Evolutionary conservation across 92 coral and sea anemone genomes (phyloP).

Genomic region (Porites evermanni): DNA sequence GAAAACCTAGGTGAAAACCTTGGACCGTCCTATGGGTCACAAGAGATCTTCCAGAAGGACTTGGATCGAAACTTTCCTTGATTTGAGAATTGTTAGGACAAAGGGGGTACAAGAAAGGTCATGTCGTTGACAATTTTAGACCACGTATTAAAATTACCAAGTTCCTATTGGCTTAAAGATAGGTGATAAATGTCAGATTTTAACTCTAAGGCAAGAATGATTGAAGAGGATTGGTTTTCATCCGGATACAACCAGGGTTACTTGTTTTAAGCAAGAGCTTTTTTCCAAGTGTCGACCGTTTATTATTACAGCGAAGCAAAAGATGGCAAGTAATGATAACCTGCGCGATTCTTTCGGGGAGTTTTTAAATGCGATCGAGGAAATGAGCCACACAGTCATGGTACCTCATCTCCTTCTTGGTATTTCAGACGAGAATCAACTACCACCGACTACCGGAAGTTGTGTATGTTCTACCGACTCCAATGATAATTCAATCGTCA

Average conservation of each 20-base stretch:
- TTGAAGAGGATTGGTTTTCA: too few species aligned
- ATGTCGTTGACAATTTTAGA: too few species aligned
- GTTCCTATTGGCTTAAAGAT: too few species aligned
- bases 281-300: not conserved
- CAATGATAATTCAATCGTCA: conserved; percentile 15
- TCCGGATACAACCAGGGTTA: not conserved
- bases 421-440: conserved; percentile 39
- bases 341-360: conserved; percentile 55
- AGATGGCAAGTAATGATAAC: conserved; percentile 45
- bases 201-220: too few species aligned
- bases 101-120: too few species aligned
- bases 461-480: conserved; percentile 32
- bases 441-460: conserved; percentile 13
- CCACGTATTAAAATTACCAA: too few species aligned
- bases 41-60: too few species aligned
- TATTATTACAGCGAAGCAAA: not conserved
- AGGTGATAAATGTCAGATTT: too few species aligned
- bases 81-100: too few species aligned
- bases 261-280: not conserved
- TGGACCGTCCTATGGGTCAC: too few species aligned
- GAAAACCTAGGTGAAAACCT: too few species aligned
- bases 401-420: conserved; percentile 70
- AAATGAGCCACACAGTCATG: conserved; percentile 59
- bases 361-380: conserved; percentile 60
- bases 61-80: too few species aligned